Percentiles rank a stretch among this genome's conserved stretches.
phyloP scores from a whole-genome alignment of 2,113 vertebrate genomes.

The Gymnocephalus cernua region DNA sequence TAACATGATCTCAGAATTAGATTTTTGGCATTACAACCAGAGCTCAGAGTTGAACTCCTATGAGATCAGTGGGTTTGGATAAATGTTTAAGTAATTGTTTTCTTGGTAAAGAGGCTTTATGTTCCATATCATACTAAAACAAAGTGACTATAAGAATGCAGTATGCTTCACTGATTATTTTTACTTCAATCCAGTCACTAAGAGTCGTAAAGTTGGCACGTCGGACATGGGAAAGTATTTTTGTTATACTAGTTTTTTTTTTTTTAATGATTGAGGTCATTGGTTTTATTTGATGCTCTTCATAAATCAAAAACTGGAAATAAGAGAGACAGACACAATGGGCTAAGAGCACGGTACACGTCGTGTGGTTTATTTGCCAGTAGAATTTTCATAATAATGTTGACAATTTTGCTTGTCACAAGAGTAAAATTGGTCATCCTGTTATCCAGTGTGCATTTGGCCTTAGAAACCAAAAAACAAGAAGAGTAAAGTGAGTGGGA shows the following conservation, averaged over 20 bases:
- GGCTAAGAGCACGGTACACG: background rate
- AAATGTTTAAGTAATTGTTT: conserved; percentile 50
- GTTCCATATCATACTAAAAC: background rate
- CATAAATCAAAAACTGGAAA: background rate
- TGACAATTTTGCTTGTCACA: background rate
- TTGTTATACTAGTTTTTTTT: background rate
- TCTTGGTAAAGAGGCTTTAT: conserved; percentile 51
- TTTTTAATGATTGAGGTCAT: background rate
- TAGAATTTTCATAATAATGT: background rate
- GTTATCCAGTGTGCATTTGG: background rate
- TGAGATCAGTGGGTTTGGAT: background rate
- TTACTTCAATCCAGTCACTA: background rate
- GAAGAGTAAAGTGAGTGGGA: background rate
- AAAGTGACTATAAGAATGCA: conserved; percentile 6
- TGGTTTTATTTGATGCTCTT: background rate
- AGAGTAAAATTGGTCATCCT: background rate
- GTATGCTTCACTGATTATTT: background rate
- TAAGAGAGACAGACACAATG: background rate
- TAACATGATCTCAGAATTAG: conserved; percentile 15
- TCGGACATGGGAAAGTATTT: background rate
- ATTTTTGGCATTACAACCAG: conserved; percentile 25
- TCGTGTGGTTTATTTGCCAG: background rate
- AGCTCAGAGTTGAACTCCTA: background rate
- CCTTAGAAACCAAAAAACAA: background rate
- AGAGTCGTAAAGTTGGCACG: background rate